phyloP scores from a whole-genome alignment of 2,113 vertebrate genomes.

The Aleadryas rufinucha region DNA sequence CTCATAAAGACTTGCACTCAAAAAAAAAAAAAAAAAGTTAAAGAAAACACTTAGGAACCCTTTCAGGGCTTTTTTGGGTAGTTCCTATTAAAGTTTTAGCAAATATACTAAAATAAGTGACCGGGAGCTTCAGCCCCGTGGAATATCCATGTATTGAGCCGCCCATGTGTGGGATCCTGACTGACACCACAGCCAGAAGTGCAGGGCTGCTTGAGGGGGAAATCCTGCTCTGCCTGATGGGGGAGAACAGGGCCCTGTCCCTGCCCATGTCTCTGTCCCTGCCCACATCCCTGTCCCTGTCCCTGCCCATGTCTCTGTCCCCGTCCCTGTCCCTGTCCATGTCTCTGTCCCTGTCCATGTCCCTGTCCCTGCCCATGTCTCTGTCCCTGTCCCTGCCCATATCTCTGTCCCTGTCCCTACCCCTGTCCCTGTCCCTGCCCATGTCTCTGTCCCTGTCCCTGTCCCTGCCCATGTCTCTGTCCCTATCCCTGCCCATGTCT shows the following conservation, averaged over 20 bases:
- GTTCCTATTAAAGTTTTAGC: neutral
- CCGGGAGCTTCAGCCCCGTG: accelerated
- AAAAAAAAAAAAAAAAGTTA: neutral
- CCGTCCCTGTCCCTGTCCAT: too few relatives aligned
- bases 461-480: too few relatives aligned
- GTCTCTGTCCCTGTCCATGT: too few relatives aligned
- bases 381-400: too few relatives aligned
- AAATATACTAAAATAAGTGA: neutral
- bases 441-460: too few relatives aligned
- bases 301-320: too few relatives aligned
- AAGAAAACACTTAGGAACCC: too few relatives aligned
- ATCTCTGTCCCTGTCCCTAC: too few relatives aligned
- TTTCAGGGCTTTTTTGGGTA: neutral
- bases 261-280: neutral
- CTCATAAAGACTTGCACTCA: neutral
- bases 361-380: neutral
- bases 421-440: too few relatives aligned
- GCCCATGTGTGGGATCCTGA: neutral
- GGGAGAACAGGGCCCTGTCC: neutral
- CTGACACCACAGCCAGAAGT: neutral
- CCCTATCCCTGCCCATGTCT: too few relatives aligned
- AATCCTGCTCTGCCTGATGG: neutral
- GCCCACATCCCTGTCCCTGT: neutral
- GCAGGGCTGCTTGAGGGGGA: neutral
- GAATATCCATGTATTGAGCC: neutral